phyloP scores from a whole-genome alignment of 37 sponge, comb jelly and placozoan genomes.

The Cladorhizidae sp. region DNA sequence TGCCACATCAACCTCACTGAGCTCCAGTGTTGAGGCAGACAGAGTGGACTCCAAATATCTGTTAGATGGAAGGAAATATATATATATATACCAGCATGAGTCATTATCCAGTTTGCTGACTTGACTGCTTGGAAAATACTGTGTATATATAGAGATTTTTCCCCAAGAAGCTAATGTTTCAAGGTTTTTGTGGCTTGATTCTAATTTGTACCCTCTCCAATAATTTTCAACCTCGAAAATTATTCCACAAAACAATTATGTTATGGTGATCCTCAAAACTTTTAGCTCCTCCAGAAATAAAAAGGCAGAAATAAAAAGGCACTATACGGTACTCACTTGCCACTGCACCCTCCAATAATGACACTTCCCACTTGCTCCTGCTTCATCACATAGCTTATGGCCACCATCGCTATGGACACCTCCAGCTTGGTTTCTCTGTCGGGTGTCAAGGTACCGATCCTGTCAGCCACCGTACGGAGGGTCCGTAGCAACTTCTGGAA shows the following conservation, averaged over 20 bases:
- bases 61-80: neutral
- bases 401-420: constrained; percentile 69
- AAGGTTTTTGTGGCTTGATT: too few relatives aligned
- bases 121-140: too few relatives aligned
- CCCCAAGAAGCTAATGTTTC: too few relatives aligned
- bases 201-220: too few relatives aligned
- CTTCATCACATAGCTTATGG: constrained; percentile 43
- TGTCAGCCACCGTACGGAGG: constrained; percentile 45
- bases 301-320: too few relatives aligned
- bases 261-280: too few relatives aligned
- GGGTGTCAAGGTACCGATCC: constrained; percentile 1
- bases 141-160: too few relatives aligned
- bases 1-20: constrained; percentile 33
- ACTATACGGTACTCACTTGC: constrained; percentile 14
- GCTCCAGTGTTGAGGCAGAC: constrained; percentile 7
- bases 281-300: too few relatives aligned
- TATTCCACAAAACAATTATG: too few relatives aligned
- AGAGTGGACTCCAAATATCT: constrained; percentile 36
- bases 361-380: constrained; percentile 39
- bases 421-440: neutral
- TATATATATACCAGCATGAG: neutral
- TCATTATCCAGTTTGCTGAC: neutral
- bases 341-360: constrained; percentile 41
- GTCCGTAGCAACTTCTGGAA: constrained; percentile 58
- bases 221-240: too few relatives aligned